These are phyloP conservation scores for Lycaon pictus DNA, from an alignment of 2,113 vertebrate species.

Conservation along the genomic window DNA sequence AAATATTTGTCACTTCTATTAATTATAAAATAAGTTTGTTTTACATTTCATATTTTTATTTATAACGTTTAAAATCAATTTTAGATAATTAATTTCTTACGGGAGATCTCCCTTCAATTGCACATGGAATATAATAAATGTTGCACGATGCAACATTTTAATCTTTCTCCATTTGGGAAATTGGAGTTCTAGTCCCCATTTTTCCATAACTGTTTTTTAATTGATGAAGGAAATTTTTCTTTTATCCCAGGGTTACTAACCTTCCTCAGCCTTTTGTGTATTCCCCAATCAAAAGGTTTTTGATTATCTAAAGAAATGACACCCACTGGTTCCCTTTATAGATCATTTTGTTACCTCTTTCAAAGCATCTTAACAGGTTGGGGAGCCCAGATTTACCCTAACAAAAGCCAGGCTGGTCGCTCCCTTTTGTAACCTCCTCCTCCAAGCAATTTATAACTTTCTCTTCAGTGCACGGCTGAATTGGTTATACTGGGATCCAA, in stretches of 20 bases:
- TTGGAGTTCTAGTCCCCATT: constrained; percentile 68
- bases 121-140: constrained; percentile 42
- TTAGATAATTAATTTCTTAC: constrained; percentile 26
- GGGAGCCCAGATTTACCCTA: constrained; percentile 82
- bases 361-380: constrained; percentile 84
- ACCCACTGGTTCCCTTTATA: constrained; percentile 80
- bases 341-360: constrained; percentile 84
- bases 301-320: constrained; percentile 84
- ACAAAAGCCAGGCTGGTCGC: constrained; percentile 80
- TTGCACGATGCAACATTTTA: constrained; percentile 51
- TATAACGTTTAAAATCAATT: constrained; percentile 31
- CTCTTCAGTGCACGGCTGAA: constrained; percentile 77
- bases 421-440: constrained; percentile 79
- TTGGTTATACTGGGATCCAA: constrained; percentile 80
- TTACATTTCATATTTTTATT: constrained; percentile 36
- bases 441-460: constrained; percentile 84
- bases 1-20: constrained; percentile 4
- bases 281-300: constrained; percentile 82
- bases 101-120: not conserved
- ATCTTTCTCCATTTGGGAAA: constrained; percentile 71
- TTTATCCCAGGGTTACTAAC: constrained; percentile 80
- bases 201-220: constrained; percentile 82
- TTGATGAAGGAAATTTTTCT: constrained; percentile 80
- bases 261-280: constrained; percentile 81
- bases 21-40: not conserved